Evolutionary conservation across 1,140 invertebrate genomes (phyloP), one percentile per base, ranked within the genome.

Genomic region (Charaxes varanes): DNA sequence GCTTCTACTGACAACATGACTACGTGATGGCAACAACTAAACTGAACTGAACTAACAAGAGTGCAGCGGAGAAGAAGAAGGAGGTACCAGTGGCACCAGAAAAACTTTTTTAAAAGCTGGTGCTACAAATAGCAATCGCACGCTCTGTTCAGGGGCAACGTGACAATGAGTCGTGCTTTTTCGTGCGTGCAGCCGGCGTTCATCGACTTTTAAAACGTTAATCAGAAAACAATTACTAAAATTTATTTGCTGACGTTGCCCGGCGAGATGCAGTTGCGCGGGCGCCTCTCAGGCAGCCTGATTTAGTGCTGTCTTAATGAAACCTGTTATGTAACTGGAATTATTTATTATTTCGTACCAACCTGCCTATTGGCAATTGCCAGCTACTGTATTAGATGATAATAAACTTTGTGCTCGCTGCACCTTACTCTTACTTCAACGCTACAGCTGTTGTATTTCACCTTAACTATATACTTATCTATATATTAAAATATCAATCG

Each of bases 241-340:
- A 14, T 31, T 45, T 38, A 5, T 23, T 30, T 44, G 42, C 27
- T 26, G 16, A 24, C 34, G 26, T 8, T 37, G 18, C 15, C 17
- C 6, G 5, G 28, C 38, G 5, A 35, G 33, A 47, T 31, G 36
- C n/a, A n/a, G 37, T 47, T 47, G 44, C 44, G 44, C 44, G 44
- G 44, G 44, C 63, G 69, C 64, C 66, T 68, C 66, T 64, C 56
- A 52, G 61, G 54, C 56, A 60, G 58, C 46, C 59, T 81, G 69
- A 78, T 77, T 72, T 78, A 78, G 62, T 64, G 60, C 65, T 50
- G 58, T 62, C 62, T 68, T 80, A 78, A 80, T 80, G 67, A 76
- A 81, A 78, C 73, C 77, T 77, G 73, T 78, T 81, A 67, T 64
- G 59, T 77, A 73, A 74, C 64, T 70, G 61, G 67, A 58, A 78